Evolutionary conservation across 2,888 invertebrate species (phyloP), one percentile per base, ranked within the genome.

Genomic region (Heliconius hortense): DNA sequence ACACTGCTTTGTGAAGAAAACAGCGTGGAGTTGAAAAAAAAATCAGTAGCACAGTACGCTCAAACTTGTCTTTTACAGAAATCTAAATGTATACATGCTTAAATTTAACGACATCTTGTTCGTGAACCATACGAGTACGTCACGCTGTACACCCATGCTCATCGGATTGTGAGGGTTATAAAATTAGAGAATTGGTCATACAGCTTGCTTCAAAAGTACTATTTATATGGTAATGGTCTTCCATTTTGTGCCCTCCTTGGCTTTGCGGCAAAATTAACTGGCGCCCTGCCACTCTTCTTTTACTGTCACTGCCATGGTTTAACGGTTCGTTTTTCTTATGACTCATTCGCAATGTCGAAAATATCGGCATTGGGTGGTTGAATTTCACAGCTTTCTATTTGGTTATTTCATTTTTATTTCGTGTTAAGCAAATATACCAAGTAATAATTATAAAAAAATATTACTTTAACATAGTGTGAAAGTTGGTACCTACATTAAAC

Each of bases 171-270:
- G 70, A 76, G 75, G 48, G 84, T 84, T 87, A 84, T 86, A 89
- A 89, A 91, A 88, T 92, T 91, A 92, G 91, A 90, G 86, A 86
- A 91, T 90, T 92, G 89, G 89, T 92, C 93, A 93, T 90, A 86
- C 88, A 84, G 82, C 82, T 15, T 82, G 84, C 81, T 81, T 81
- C 84, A 81, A 83, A 83, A 84, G 85, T 82, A 72, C 89, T 92
- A 92, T 91, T 91, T 90, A 90, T 89, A 88, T 84, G 82, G 81
- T 78, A 84, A 83, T 88, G 87, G 90, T 92, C 87, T 87, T 91
- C 88, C 89, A 88, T 90, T 92, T 91, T 88, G 87, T 85, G 81
- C 82, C 82, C 85, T 82, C 84, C 83, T 84, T 86, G 85, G 85
- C 70, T 82, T 85, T 85, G 86, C 77, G 84, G 86, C 87, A 86